Evolutionary conservation across 2,888 invertebrate species (phyloP).

Genomic region (Anarsia innoxiella): DNA sequence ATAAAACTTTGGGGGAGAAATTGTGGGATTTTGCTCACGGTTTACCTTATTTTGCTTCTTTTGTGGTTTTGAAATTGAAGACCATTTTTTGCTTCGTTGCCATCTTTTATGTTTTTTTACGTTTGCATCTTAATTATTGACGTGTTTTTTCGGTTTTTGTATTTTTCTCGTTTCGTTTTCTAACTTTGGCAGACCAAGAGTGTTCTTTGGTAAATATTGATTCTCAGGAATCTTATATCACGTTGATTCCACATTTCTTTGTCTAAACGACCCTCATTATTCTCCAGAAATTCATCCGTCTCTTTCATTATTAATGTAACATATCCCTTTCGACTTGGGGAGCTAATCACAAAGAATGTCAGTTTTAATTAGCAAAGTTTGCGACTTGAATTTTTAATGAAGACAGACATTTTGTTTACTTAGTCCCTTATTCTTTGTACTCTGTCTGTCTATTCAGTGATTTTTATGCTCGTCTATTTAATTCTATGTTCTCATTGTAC

Average conservation of each 20-base stretch:
- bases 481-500: not conserved
- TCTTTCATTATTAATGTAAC: no score
- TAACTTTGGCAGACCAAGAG: no score
- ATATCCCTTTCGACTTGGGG: constrained; percentile 23
- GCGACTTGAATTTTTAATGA: constrained; percentile 35
- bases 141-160: no score
- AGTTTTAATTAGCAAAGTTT: constrained; percentile 41
- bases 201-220: no score
- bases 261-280: no score
- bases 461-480: not conserved
- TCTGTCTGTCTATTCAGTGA: no score
- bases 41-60: constrained; percentile 1
- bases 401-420: constrained; percentile 26
- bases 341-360: constrained; percentile 41
- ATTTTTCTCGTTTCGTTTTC: no score
- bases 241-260: no score
- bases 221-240: no score
- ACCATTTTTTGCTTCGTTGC: constrained; percentile 5
- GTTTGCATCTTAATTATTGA: constrained; percentile 7
- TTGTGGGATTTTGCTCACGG: constrained; percentile 12
- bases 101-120: not conserved
- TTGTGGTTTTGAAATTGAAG: not conserved
- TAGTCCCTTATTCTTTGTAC: constrained; percentile 2
- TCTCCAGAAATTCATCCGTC: no score
- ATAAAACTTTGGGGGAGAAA: constrained; percentile 23